These are phyloP conservation scores for Istiophorus platypterus DNA, from an alignment of 2,113 vertebrate genomes.

Conservation along the genomic window DNA sequence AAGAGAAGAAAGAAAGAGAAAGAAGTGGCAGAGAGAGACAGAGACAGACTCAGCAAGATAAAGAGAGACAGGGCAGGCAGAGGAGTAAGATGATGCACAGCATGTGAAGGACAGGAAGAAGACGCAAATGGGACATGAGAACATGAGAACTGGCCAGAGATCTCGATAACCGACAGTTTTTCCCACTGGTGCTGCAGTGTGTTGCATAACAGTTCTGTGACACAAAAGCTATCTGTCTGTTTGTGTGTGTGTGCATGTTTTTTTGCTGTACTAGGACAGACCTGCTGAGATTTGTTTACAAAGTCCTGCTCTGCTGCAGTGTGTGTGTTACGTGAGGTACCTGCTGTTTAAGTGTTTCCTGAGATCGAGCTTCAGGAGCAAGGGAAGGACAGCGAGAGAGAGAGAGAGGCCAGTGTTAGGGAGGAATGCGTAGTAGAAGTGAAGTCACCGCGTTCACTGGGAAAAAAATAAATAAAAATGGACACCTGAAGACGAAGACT, in stretches of 20 bases:
- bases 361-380: slow-evolving; percentile 3
- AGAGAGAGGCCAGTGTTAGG: not conserved
- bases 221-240: slow-evolving; percentile 2
- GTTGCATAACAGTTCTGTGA: slow-evolving; percentile 51
- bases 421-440: slow-evolving; percentile 4
- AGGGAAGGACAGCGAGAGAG: not conserved
- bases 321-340: slow-evolving; percentile 9
- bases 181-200: slow-evolving; percentile 32
- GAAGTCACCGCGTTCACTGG: not conserved
- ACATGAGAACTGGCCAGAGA: slow-evolving; percentile 19
- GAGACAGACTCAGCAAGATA: not conserved
- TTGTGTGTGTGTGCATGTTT: slow-evolving; percentile 30
- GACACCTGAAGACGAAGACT: not conserved
- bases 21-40: not conserved
- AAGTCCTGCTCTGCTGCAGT: slow-evolving; percentile 34
- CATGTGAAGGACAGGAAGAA: slow-evolving; percentile 29
- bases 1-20: not conserved
- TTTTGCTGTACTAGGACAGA: slow-evolving; percentile 38
- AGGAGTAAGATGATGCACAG: slow-evolving; percentile 30
- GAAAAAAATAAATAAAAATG: not conserved
- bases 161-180: slow-evolving; percentile 32
- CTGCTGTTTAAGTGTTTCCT: slow-evolving; percentile 45
- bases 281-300: slow-evolving; percentile 51
- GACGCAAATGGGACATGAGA: slow-evolving; percentile 34
- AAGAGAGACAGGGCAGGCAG: slow-evolving; percentile 11